These are phyloP conservation scores for Drosophila trapezifrons DNA, from an alignment of 1,140 invertebrate genomes.

Conservation along the genomic window DNA sequence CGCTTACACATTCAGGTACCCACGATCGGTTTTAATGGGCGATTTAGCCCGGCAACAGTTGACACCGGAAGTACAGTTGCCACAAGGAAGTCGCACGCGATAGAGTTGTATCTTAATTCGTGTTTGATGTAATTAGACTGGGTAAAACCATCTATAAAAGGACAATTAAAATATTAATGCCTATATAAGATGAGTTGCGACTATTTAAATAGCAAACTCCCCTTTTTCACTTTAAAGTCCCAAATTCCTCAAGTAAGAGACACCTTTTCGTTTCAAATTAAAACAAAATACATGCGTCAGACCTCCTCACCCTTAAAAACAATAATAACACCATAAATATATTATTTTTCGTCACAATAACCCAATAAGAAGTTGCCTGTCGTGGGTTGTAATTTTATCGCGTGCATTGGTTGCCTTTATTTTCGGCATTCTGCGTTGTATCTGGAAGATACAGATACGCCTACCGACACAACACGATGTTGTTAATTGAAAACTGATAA, in stretches of 20 bases:
- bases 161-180: not conserved
- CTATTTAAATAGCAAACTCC: no score
- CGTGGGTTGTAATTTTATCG: slow-evolving; percentile 19
- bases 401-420: slow-evolving; percentile 34
- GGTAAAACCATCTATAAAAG: not conserved
- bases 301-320: not conserved
- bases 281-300: not conserved
- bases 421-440: slow-evolving; percentile 62
- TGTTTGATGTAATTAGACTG: slow-evolving; percentile 1
- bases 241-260: no score
- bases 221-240: no score
- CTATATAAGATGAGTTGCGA: no score
- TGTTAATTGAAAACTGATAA: slow-evolving; percentile 83
- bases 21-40: slow-evolving; percentile 52
- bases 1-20: slow-evolving; percentile 41
- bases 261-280: not conserved
- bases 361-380: not conserved
- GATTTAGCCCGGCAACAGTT: slow-evolving; percentile 65
- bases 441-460: slow-evolving; percentile 64
- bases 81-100: slow-evolving; percentile 30
- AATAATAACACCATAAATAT: not conserved
- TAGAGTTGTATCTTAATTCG: not conserved
- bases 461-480: slow-evolving; percentile 73
- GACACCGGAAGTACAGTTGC: slow-evolving; percentile 66
- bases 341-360: not conserved